These are phyloP conservation scores for Acanthococcus lagerstroemiae DNA, from an alignment of 2,888 invertebrate genomes.

Conservation along the genomic window DNA sequence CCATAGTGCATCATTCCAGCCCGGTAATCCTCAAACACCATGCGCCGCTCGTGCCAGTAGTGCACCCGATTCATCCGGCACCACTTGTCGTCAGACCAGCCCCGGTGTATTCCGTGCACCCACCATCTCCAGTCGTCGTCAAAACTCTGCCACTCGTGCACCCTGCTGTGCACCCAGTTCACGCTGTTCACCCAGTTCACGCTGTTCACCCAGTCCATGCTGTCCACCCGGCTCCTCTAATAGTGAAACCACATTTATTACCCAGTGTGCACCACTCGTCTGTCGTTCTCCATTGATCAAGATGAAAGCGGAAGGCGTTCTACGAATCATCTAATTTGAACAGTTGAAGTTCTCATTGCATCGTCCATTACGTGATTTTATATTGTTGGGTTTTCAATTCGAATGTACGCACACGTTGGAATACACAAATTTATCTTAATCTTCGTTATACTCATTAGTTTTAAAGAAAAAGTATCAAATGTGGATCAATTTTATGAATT, in stretches of 20 bases:
- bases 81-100: conserved; percentile 40
- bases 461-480: too few relatives aligned
- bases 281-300: conserved; percentile 32
- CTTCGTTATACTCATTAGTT: too few relatives aligned
- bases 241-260: conserved; percentile 36
- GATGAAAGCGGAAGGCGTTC: too few relatives aligned
- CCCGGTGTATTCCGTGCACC: conserved; percentile 34
- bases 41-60: conserved; percentile 39
- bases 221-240: conserved; percentile 42
- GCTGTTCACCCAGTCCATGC: conserved; percentile 39
- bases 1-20: conserved; percentile 41
- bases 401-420: too few relatives aligned
- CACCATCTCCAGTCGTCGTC: conserved; percentile 41
- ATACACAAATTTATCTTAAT: too few relatives aligned
- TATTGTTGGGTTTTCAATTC: too few relatives aligned
- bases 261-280: background rate
- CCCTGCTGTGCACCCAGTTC: background rate
- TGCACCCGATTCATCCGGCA: conserved; percentile 39
- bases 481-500: too few relatives aligned
- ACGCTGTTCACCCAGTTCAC: too few relatives aligned
- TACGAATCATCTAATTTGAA: too few relatives aligned
- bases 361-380: too few relatives aligned
- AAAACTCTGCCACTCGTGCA: conserved; percentile 39
- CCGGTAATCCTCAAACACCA: conserved; percentile 39
- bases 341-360: too few relatives aligned